These are phyloP conservation scores for Fratercula arctica DNA, from an alignment of 2,797 vertebrate genomes.

Conservation along the genomic window DNA sequence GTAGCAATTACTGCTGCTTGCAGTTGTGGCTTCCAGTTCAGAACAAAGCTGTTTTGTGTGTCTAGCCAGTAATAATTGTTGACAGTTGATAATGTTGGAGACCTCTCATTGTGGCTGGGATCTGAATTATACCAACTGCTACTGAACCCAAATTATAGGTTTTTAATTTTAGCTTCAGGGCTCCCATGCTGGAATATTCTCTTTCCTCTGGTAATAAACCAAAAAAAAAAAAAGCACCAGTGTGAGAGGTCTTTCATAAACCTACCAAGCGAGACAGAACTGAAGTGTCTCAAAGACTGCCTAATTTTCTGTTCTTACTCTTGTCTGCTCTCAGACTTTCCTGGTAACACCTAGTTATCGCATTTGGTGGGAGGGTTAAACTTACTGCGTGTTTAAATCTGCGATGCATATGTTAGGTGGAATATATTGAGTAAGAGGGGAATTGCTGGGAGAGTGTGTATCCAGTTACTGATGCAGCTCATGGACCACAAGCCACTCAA, in stretches of 20 bases:
- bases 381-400: background rate
- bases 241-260: background rate
- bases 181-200: background rate
- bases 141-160: conserved; percentile 3
- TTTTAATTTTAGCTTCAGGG: conserved; percentile 31
- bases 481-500: background rate
- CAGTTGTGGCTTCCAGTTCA: conserved; percentile 47
- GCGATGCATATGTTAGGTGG: background rate
- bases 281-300: background rate
- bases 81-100: conserved; percentile 19
- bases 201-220: background rate
- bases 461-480: background rate
- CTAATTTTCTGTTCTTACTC: background rate
- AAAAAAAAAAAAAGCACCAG: background rate
- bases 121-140: conserved; percentile 18
- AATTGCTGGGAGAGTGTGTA: background rate
- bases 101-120: conserved; percentile 38
- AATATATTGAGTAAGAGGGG: background rate
- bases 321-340: background rate
- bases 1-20: conserved; percentile 49
- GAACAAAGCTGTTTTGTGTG: conserved; percentile 57
- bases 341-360: background rate
- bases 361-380: background rate
- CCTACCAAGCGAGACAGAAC: background rate
- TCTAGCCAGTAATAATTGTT: conserved; percentile 27